Base-by-base conservation (phyloP, 2,113 vertebrate species). In the rabbit (Oryctolagus cuniculus) region DNA sequence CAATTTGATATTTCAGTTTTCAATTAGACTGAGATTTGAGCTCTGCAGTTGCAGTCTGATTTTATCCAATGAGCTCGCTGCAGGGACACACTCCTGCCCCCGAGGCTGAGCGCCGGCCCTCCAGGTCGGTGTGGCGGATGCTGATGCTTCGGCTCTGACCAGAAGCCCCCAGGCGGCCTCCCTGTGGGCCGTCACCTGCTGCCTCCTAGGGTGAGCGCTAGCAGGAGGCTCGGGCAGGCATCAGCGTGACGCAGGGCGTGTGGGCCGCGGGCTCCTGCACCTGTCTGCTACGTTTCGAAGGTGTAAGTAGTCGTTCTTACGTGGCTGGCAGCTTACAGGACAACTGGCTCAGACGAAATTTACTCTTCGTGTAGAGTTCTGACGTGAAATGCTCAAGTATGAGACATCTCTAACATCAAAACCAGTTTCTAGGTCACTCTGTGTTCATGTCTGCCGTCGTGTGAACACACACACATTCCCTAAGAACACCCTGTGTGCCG, bases 391-490 rank as follows among this genome's bases (percentile, higher is more conserved):
- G 29, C 63, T 44, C 44, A 44, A 82, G 83, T 74, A 55, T 55
- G 21, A 92, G 73, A 70, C 15, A 87, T 27, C 85, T 83, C 78
- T 66, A 81, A 49, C 55, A 69, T 79, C 70, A 80, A 61, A 84
- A 69, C 55, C 55, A 58, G 55, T 58, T 58, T 58, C 55, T 4
- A 49, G 34, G 9, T 83, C 29, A 78, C 51, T 74, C 91, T 86
- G 69, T 75, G 66, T 81, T 81, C 16, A 63, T 72, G 88, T 88
- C 90, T 79, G 38, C 79, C 78, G 16, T 51, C 92, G 90, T 64
- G 90, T 24, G 19, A 79, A 72, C 74, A 80, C 4, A 95, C 80
- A n/a, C 53, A 38, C 67, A 53, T 49, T 10, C 19, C 64, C 55
- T 84, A 38, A 51, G 73, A 75, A 13, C 22, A 9, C 58, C 31